Percentiles rank a stretch among this genome's conserved stretches.
Conservation (phyloP, 2,888 invertebrate species). For the Aphodius granarius region DNA sequence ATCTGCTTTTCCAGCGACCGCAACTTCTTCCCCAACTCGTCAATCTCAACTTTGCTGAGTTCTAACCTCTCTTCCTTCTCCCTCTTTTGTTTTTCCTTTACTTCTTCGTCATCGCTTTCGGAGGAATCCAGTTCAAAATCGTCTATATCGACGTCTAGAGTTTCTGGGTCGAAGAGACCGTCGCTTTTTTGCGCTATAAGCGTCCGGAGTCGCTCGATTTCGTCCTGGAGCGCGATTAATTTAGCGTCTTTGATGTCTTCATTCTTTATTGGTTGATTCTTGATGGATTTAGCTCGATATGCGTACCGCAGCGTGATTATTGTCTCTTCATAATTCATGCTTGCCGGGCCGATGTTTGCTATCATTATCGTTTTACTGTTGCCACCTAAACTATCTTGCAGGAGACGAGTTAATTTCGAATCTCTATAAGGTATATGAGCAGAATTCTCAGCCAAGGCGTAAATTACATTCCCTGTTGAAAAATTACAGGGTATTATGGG, state of each 20-base stretch:
- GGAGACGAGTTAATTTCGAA: constrained; percentile 91
- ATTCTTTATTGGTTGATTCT: constrained; percentile 97
- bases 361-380: constrained; percentile 99
- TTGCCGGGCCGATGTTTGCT: constrained; percentile 97
- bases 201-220: constrained; percentile 70
- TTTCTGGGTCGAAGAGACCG: constrained; percentile 36
- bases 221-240: constrained; percentile 88
- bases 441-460: constrained; percentile 92
- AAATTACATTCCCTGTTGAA: constrained; percentile 82
- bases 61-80: constrained; percentile 53
- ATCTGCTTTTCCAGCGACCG: constrained; percentile 90
- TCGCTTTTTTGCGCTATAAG: constrained; percentile 48
- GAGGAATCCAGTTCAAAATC: constrained; percentile 32
- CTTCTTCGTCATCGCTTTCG: constrained; percentile 46
- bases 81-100: constrained; percentile 54
- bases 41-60: constrained; percentile 64
- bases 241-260: constrained; percentile 99
- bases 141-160: constrained; percentile 20
- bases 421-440: constrained; percentile 97
- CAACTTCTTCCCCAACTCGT: constrained; percentile 77
- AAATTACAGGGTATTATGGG: background rate
- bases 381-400: constrained; percentile 98
- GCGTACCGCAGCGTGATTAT: constrained; percentile 95
- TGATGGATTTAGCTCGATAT: constrained; percentile 96
- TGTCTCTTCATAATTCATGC: constrained; percentile 97